Evolutionary conservation across 2,797 vertebrate species (phyloP).

Genomic region (Arremon aurantiirostris): DNA sequence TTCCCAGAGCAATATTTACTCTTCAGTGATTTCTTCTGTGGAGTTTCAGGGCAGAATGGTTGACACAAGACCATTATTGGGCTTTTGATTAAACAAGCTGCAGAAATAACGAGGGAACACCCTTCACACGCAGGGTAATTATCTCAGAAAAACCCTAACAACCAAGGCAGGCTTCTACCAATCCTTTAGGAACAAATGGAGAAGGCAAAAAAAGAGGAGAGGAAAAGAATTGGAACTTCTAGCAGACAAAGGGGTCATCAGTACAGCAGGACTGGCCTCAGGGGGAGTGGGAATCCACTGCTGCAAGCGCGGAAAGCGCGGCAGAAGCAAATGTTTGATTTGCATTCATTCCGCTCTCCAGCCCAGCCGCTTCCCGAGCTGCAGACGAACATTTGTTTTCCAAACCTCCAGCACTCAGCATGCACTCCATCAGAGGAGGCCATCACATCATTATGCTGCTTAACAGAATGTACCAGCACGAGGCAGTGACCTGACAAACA

Average conservation of each 20-base stretch:
- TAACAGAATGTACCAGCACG: not conserved
- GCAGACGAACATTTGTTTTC: not conserved
- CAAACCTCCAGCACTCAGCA: not conserved
- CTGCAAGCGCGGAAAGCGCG: not conserved
- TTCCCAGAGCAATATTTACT: not conserved
- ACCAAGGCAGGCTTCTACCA: not conserved
- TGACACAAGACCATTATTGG: accelerated
- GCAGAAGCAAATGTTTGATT: not conserved
- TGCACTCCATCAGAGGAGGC: not conserved
- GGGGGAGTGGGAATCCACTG: not conserved
- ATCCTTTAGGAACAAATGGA: not conserved
- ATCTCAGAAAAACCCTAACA: not conserved
- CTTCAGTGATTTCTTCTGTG: accelerated
- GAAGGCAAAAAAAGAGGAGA: not conserved
- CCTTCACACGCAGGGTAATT: accelerated
- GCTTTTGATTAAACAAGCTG: not conserved
- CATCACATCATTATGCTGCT: not conserved
- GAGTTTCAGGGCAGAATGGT: not conserved
- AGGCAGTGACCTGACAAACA: constrained; percentile 9
- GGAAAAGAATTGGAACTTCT: not conserved
- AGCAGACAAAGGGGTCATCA: not conserved
- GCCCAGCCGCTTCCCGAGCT: not conserved
- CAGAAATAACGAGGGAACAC: not conserved
- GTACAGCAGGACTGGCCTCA: accelerated
- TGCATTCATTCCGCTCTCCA: not conserved